phyloP scores from a whole-genome alignment of 2,888 invertebrate species.

The Antitype chi region DNA sequence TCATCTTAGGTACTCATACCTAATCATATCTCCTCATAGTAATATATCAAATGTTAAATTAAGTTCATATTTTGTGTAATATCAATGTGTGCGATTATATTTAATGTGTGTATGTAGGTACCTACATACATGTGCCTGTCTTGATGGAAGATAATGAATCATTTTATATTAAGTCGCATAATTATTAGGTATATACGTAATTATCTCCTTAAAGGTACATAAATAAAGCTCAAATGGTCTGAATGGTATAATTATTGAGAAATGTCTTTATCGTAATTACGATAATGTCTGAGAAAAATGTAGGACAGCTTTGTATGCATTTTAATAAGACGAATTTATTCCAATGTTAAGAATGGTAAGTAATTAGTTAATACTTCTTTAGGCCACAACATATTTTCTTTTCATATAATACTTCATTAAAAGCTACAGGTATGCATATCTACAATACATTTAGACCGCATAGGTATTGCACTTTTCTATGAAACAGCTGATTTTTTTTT shows the following conservation, averaged over 20 bases:
- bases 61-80: conserved; percentile 19
- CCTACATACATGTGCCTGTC: conserved; percentile 19
- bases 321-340: neutral
- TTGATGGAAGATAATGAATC: conserved; percentile 49
- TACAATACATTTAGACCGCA: neutral
- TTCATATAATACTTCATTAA: neutral
- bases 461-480: too few species aligned
- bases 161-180: conserved; percentile 41
- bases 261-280: conserved; percentile 47
- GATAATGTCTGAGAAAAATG: conserved; percentile 31
- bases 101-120: neutral
- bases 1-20: conserved; percentile 31
- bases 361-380: neutral
- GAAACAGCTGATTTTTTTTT: too few species aligned
- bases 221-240: conserved; percentile 46
- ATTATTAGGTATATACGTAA: conserved; percentile 50
- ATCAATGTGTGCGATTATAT: conserved; percentile 20
- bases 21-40: conserved; percentile 17
- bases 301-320: neutral
- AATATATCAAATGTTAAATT: conserved; percentile 43
- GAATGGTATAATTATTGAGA: conserved; percentile 49
- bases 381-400: neutral
- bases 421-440: neutral
- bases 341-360: neutral
- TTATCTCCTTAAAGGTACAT: conserved; percentile 48